Evolutionary conservation across 2,888 invertebrate species (phyloP), one percentile per base, ranked within the genome.

Genomic region (Sycophila texana): DNA sequence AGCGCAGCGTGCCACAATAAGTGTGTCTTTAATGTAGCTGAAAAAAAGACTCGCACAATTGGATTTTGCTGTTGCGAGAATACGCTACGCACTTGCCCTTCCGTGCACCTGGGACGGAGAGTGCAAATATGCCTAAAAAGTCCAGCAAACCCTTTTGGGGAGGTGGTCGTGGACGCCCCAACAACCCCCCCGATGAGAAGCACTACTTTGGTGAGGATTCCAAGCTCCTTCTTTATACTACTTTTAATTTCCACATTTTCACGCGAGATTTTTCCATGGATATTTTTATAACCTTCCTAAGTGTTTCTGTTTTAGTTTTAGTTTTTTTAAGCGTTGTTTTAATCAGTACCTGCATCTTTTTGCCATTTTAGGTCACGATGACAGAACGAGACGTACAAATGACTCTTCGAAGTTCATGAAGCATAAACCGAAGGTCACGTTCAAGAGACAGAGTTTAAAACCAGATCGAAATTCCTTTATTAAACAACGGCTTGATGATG

Each of bases 101-200:
- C 67, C 22, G 67, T 57, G 73, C 53, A n/a, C 10, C 51, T 53
- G 12, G 53, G 61, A 61, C 13, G 13, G 2, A 49, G 20, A n/a
- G 10, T 58, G 47, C 10, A 16, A 84, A 84, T 67, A 88, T 88
- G 88, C 87, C 88, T n/a, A 87, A 83, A 72, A 88, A 87, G 75
- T 61, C 84, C 0, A 82, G 81, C 13, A 87, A 86, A 51, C 53
- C 82, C 0, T 72, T 82, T n/a, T 84, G 86, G 84, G 84, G 79
- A 81, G 83, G 72, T 76, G 39, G 39, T 7, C 55, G 74, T 16
- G 79, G 83, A 0, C 76, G 84, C 22, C 16, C 72, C 0, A 79
- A 68, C 5, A 82, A 83, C 47, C 12, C 77, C 3, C 13, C 78
- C 4, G 83, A 84, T 0, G 84, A 85, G 1, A 86, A 86, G 74